Percentiles rank a stretch among this genome's conserved stretches.
phyloP scores from a whole-genome alignment of 1,140 invertebrate genomes.

The Scaptomyza pallida region DNA sequence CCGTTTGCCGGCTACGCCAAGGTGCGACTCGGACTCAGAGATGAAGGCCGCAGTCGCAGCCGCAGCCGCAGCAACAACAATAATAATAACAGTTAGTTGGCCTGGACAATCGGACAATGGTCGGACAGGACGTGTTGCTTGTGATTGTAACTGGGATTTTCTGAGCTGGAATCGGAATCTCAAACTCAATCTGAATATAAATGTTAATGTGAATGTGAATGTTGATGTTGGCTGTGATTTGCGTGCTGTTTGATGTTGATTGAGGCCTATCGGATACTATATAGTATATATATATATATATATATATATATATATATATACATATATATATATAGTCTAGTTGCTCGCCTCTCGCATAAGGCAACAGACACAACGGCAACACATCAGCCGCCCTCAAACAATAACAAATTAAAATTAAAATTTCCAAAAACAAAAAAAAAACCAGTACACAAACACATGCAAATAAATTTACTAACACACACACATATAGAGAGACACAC shows the following conservation, averaged over 20 bases:
- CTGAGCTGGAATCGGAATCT: slow-evolving; percentile 1
- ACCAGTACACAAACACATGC: slow-evolving; percentile 1
- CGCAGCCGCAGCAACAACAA: slow-evolving; percentile 1
- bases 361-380: background rate
- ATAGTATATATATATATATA: background rate
- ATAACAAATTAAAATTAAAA: slow-evolving; percentile 62
- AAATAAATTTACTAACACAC: slow-evolving; percentile 18
- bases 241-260: slow-evolving; percentile 15
- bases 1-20: slow-evolving; percentile 25
- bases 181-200: background rate
- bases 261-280: background rate
- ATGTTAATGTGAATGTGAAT: slow-evolving; percentile 11
- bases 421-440: slow-evolving; percentile 37
- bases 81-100: slow-evolving; percentile 27
- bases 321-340: background rate
- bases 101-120: slow-evolving; percentile 17
- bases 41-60: background rate
- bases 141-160: slow-evolving; percentile 1
- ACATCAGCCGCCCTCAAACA: slow-evolving; percentile 14
- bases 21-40: too few species aligned
- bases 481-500: slow-evolving; percentile 20
- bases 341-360: background rate
- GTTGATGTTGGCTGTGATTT: slow-evolving; percentile 26
- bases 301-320: background rate
- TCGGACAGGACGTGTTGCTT: slow-evolving; percentile 36